phyloP scores from a whole-genome alignment of 2,113 vertebrate genomes.

The Tetraodon nigroviridis region DNA sequence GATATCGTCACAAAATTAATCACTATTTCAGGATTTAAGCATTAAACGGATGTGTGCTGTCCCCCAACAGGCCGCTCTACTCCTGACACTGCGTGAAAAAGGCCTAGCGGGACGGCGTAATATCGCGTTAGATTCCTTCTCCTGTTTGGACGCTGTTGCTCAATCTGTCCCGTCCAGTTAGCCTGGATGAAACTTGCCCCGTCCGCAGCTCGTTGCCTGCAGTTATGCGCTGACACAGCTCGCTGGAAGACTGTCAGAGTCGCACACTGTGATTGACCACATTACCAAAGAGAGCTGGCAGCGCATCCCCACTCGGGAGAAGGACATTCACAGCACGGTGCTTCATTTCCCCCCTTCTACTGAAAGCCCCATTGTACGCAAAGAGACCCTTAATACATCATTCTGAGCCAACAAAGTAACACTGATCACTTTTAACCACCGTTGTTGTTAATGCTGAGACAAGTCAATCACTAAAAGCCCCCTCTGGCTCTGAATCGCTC shows the following conservation, averaged over 20 bases:
- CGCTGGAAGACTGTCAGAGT: constrained; percentile 15
- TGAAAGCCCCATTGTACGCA: no score
- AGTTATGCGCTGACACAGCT: background rate
- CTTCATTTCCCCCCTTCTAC: constrained; percentile 25
- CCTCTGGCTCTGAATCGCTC: no score
- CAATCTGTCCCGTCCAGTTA: no score
- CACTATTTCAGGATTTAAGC: no score
- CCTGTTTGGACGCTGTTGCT: no score
- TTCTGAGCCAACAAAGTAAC: constrained; percentile 2
- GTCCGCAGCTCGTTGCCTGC: constrained; percentile 1
- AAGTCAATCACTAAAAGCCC: background rate
- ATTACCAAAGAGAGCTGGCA: constrained; percentile 45
- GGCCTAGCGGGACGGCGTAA: no score
- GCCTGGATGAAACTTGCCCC: no score
- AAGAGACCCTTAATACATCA: constrained; percentile 31
- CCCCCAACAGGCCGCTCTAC: no score
- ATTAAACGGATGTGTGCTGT: no score
- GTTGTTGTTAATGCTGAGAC: constrained; percentile 17
- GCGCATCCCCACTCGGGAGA: constrained; percentile 36
- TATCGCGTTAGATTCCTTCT: no score
- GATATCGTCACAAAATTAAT: no score
- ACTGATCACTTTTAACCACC: constrained; percentile 22
- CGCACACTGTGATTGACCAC: constrained; percentile 39
- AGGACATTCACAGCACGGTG: constrained; percentile 42
- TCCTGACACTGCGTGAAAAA: no score